A percentile compares a stretch with the other conserved stretches of the same genome.
These are phyloP conservation scores for Morus bassanus DNA, from an alignment of 2,797 vertebrate genomes.

Conservation along the genomic window DNA sequence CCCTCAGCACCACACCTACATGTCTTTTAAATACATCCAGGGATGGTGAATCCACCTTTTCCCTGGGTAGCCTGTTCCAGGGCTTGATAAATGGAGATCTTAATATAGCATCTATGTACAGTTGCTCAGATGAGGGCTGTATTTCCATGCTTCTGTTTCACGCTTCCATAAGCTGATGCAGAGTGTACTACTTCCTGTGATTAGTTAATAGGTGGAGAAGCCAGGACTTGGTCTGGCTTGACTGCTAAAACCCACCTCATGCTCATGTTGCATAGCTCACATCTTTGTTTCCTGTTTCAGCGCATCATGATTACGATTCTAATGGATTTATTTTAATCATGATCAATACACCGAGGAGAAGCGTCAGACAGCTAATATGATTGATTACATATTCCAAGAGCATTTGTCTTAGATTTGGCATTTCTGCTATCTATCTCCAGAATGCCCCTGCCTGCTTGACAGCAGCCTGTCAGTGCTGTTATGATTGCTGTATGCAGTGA, in stretches of 20 bases:
- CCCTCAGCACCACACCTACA: background rate
- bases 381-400: conserved; percentile 51
- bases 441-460: conserved; percentile 26
- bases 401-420: conserved; percentile 46
- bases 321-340: conserved; percentile 69
- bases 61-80: background rate
- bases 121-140: background rate
- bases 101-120: background rate
- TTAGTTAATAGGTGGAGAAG: background rate
- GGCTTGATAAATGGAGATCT: background rate
- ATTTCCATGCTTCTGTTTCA: background rate
- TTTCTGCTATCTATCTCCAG: conserved; percentile 26
- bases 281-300: background rate
- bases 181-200: background rate
- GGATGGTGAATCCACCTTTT: background rate
- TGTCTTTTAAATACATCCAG: background rate
- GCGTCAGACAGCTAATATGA: conserved; percentile 23
- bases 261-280: background rate
- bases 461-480: conserved; percentile 54
- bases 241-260: background rate
- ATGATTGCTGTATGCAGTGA: conserved; percentile 13
- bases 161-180: background rate
- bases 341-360: conserved; percentile 43
- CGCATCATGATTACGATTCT: background rate
- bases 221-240: background rate